phyloP scores from a whole-genome alignment of 1,140 invertebrate genomes.

The Psix sp. region DNA sequence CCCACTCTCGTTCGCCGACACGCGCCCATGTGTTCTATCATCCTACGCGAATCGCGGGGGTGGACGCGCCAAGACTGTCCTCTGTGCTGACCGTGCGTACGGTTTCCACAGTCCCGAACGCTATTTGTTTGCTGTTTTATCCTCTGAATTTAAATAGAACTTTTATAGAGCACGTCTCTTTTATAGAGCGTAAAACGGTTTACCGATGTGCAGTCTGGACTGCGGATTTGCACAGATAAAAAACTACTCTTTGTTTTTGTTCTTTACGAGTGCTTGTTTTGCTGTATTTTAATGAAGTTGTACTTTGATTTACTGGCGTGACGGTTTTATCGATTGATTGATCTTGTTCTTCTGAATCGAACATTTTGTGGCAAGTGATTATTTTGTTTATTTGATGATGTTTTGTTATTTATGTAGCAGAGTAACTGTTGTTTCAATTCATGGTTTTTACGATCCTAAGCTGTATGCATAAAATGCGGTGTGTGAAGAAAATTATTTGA shows the following conservation, averaged over 20 bases:
- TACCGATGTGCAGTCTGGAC: conserved; percentile 21
- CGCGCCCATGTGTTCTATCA: conserved; percentile 60
- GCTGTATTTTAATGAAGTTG: conserved; percentile 35
- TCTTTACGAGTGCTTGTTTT: conserved; percentile 11
- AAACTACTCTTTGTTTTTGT: conserved; percentile 28
- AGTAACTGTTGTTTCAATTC: too few species aligned
- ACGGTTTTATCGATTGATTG: conserved; percentile 14
- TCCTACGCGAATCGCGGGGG: conserved; percentile 60
- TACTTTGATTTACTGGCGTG: conserved; percentile 20
- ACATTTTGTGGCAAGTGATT: too few species aligned
- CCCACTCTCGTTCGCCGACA: conserved; percentile 57
- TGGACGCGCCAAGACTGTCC: conserved; percentile 31
- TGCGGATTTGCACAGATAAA: conserved; percentile 19
- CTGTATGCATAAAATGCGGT: too few species aligned
- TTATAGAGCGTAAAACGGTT: conserved; percentile 45
- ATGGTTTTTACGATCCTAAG: too few species aligned
- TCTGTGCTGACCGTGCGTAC: too few species aligned
- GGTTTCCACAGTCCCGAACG: too few species aligned
- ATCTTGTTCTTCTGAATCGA: too few species aligned
- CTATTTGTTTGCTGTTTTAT: conserved; percentile 46
- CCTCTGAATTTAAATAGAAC: conserved; percentile 36
- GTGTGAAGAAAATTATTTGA: too few species aligned
- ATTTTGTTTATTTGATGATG: too few species aligned
- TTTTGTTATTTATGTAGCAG: too few species aligned
- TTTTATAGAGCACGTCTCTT: conserved; percentile 45